Evolutionary conservation across 2,113 vertebrate genomes (phyloP), one percentile per base, ranked within the genome.

Genomic region (Calidris pygmaea): DNA sequence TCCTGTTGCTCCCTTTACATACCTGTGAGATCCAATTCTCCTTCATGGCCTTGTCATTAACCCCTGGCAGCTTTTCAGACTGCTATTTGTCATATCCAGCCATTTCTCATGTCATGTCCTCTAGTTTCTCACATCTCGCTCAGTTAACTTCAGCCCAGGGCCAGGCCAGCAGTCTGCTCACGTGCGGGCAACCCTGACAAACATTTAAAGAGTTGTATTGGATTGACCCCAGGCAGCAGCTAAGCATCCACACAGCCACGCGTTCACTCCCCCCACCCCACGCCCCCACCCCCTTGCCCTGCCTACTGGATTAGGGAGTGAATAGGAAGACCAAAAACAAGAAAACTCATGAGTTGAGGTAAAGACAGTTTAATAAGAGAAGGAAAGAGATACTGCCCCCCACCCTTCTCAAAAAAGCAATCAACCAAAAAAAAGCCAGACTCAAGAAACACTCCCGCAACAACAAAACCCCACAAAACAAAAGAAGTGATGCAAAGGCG

Each of bases 201-300:
- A 67, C 9, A 5, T 14, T 65, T 60, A 15, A 77, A 16, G 30
- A 67, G 11, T 21, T 89, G 35, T 14, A 47, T 3, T 6, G 6
- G 35, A 34, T 41, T 78, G 71, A 29, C 35, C 45, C 7, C 5
- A 3, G n/a, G 20, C 11, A 74, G 47, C 26, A 76, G 67, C 41
- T 68, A 23, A 50, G 10, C 29, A 56, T 17, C 14, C 48, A 41
- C 0, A 0, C 22, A 77, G 4, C 16, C 66, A n/a, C 43, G 39
- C 1, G 1, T 13, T 66, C 1, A 0, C 23, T 55, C 6, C 18
- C 13, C 2, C 30, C 2, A 9, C 24, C 47, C 45, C 19, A 47
- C 5, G 19, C 20, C 47, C 45, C 20, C 20, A 48, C 20, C 21
- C 10, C 47, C 45, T 10, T 47, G 45, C 45, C 20, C 47, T 4